phyloP scores from a whole-genome alignment of 1,140 invertebrate genomes.

The Himalopsyche phryganea region DNA sequence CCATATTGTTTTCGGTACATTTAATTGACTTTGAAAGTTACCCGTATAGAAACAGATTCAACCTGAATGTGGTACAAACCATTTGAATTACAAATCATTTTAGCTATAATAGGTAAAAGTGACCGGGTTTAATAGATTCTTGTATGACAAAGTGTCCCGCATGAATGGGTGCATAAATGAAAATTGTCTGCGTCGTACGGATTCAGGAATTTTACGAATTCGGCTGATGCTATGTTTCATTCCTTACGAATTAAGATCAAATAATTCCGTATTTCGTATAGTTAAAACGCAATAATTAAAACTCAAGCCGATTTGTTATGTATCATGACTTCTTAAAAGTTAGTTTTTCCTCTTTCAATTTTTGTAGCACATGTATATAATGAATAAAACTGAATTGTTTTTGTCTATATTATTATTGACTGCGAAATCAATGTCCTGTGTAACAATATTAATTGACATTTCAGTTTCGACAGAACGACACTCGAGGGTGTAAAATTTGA shows the following conservation, averaged over 20 bases:
- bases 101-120: too few species aligned
- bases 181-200: too few species aligned
- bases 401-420: background rate
- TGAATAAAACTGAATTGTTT: background rate
- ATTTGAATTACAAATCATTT: too few species aligned
- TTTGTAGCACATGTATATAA: background rate
- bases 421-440: background rate
- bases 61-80: too few species aligned
- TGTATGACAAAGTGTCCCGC: too few species aligned
- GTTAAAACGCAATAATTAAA: background rate
- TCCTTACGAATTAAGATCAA: background rate
- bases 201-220: too few species aligned
- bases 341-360: background rate
- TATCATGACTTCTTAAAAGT: background rate
- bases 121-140: too few species aligned
- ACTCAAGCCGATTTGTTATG: background rate
- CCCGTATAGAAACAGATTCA: too few species aligned
- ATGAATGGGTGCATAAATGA: too few species aligned
- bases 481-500: background rate
- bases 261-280: background rate
- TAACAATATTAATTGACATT: background rate
- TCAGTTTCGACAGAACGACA: too few species aligned
- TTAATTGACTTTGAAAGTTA: too few species aligned
- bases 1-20: too few species aligned
- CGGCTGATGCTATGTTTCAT: background rate